A percentile compares a stretch with the other conserved stretches of the same genome.
These are phyloP conservation scores for Acleris laterana DNA, from an alignment of 2,888 invertebrate genomes.

Conservation along the genomic window DNA sequence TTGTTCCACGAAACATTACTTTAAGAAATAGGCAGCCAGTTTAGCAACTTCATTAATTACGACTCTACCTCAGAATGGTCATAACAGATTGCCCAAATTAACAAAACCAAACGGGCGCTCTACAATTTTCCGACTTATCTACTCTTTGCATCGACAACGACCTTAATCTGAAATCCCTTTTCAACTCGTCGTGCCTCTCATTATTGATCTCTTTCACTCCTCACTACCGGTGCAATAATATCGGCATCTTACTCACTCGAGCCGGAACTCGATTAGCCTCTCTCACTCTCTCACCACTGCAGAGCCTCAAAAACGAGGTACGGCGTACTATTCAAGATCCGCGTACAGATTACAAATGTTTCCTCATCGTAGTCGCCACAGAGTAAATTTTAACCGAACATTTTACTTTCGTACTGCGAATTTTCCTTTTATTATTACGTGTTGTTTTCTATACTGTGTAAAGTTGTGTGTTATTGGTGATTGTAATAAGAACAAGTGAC, in stretches of 20 bases:
- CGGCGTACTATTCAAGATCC: slow-evolving; percentile 54
- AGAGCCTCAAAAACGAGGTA: slow-evolving; percentile 83
- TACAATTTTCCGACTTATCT: slow-evolving; percentile 62
- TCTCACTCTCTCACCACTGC: slow-evolving; percentile 77
- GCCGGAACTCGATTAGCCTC: slow-evolving; percentile 46
- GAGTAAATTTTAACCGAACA: slow-evolving; percentile 47
- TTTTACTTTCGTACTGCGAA: background rate
- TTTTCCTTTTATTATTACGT: background rate
- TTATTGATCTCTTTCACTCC: slow-evolving; percentile 85
- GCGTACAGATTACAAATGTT: slow-evolving; percentile 72
- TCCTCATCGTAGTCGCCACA: slow-evolving; percentile 67
- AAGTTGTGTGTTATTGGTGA: slow-evolving; percentile 19
- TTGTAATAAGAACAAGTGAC: slow-evolving; percentile 23
- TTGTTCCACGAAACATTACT: too few relatives aligned
- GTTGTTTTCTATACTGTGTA: slow-evolving; percentile 13
- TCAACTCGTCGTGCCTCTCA: slow-evolving; percentile 84
- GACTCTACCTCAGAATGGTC: slow-evolving; percentile 13
- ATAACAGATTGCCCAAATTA: background rate
- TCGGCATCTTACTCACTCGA: slow-evolving; percentile 55
- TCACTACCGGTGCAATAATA: slow-evolving; percentile 84
- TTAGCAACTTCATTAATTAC: background rate
- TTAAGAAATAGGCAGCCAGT: too few relatives aligned
- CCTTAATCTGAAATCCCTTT: slow-evolving; percentile 85
- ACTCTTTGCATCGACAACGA: slow-evolving; percentile 81
- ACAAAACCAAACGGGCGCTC: slow-evolving; percentile 42